A percentile compares a stretch with the other conserved stretches of the same genome.
These are phyloP conservation scores for Gallinago nigripennis DNA, from an alignment of 2,797 vertebrate species.

Conservation along the genomic window DNA sequence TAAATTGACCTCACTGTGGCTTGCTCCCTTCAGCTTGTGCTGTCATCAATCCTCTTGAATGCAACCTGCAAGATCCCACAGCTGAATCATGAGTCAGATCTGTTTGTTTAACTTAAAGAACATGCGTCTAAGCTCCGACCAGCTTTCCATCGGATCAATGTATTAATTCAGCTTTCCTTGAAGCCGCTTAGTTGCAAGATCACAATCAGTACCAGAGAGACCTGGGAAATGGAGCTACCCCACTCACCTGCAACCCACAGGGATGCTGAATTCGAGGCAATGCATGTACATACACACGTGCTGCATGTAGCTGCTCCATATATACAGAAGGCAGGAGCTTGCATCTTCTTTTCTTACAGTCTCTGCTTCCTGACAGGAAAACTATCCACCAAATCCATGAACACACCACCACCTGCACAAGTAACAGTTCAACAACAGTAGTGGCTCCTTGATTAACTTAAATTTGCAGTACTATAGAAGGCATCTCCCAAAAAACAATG, in stretches of 20 bases:
- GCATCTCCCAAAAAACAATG: neutral
- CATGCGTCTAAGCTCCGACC: neutral
- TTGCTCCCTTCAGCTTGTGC: neutral
- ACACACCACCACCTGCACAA: neutral
- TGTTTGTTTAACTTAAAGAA: neutral
- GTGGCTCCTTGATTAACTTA: neutral
- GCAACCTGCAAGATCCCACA: neutral
- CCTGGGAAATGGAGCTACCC: neutral
- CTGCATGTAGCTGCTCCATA: accelerated
- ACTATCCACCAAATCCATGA: neutral
- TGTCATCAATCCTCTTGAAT: neutral
- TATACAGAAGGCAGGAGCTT: neutral
- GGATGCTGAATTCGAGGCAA: neutral
- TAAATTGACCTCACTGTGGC: neutral
- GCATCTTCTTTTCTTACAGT: neutral
- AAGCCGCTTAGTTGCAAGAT: neutral
- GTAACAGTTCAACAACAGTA: neutral
- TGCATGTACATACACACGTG: accelerated
- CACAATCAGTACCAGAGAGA: neutral
- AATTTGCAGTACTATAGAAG: neutral
- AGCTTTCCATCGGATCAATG: neutral
- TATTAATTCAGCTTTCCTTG: neutral
- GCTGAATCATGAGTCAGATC: neutral
- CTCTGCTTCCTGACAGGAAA: neutral
- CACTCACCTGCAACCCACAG: neutral